phyloP scores from a whole-genome alignment of 2,888 invertebrate species.

The Caenorhabditis sp. region DNA sequence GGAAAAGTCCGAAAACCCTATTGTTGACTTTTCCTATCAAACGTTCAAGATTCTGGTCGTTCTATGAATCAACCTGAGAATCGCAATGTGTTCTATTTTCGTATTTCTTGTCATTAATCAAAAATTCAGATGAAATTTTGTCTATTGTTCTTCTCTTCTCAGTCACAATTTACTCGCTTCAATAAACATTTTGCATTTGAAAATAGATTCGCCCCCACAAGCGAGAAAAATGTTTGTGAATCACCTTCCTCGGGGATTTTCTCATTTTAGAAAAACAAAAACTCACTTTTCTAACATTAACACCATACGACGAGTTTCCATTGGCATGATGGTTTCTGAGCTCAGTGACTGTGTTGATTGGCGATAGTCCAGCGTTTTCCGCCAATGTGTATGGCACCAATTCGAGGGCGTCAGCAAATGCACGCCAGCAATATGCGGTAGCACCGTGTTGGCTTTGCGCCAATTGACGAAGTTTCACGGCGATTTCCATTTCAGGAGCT shows the following conservation, averaged over 20 bases:
- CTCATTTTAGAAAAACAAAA: slow-evolving; percentile 6
- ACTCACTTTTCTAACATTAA: slow-evolving; percentile 84
- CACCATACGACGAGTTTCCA: slow-evolving; percentile 86
- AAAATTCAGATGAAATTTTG: no score
- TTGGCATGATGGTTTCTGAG: slow-evolving; percentile 90
- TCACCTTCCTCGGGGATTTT: not conserved
- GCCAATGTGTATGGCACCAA: slow-evolving; percentile 85
- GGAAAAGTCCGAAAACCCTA: no score
- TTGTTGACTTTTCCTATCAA: no score
- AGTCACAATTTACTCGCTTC: no score
- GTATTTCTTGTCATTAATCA: no score
- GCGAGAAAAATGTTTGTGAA: not conserved
- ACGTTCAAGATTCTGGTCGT: no score
- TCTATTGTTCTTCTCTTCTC: no score
- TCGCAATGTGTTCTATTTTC: no score
- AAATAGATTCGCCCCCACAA: not conserved
- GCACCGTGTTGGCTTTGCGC: slow-evolving; percentile 84
- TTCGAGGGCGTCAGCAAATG: slow-evolving; percentile 94
- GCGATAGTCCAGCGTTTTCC: slow-evolving; percentile 90
- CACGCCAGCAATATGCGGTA: slow-evolving; percentile 92
- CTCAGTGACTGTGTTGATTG: slow-evolving; percentile 94
- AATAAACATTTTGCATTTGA: not conserved
- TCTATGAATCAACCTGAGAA: no score
- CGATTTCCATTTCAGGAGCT: slow-evolving; percentile 94
- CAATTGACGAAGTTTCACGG: slow-evolving; percentile 82